Evolutionary conservation across 2,888 invertebrate species (phyloP), one percentile per base, ranked within the genome.

Genomic region (Lithophane socia): DNA sequence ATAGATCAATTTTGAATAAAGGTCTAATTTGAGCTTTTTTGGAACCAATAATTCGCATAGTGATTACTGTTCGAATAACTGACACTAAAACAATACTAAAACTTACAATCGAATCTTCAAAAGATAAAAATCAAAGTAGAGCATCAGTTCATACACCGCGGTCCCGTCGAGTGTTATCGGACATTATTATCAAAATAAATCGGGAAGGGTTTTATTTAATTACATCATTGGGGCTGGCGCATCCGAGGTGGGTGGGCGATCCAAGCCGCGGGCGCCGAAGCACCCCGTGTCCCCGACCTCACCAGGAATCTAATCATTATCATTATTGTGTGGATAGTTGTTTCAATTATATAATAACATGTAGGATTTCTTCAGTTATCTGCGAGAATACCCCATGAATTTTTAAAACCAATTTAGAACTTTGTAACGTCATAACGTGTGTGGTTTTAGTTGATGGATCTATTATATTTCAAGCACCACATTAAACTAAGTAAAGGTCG

Each of bases 151-250:
- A 83, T 84, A 89, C 90, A 88, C 86, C 79, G 85, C 89, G 85
- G 82, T 88, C 87, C 88, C 89, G 90, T 91, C 89, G 86, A 84
- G 84, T 88, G 88, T 90, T 93, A 92, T 93, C 92, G 86, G 86
- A 73, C 80, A 88, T 90, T 92, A 94, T 93, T 92, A 94, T 93
- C 92, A 92, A 93, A 94, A 93, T 92, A 93, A 92, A 93, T 93
- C 92, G 90, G 90, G 88, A 92, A 86, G 86, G 86, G 89, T 93
- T 82, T 89, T 86, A 76, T 82, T 94, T 95, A 94, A 94, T 94
- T 94, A 94, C 90, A 91, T 91, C 90, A 91, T 92, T 92, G 88
- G 91, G 70, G 76, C 87, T 87, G 90, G 86, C 90, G 87, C 84
- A 84, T 80, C 91, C 93, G 87, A 89, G 87, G 94, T 94, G 94